Base-by-base conservation (phyloP, 2,888 invertebrate species). In the Mylabris sibirica region DNA sequence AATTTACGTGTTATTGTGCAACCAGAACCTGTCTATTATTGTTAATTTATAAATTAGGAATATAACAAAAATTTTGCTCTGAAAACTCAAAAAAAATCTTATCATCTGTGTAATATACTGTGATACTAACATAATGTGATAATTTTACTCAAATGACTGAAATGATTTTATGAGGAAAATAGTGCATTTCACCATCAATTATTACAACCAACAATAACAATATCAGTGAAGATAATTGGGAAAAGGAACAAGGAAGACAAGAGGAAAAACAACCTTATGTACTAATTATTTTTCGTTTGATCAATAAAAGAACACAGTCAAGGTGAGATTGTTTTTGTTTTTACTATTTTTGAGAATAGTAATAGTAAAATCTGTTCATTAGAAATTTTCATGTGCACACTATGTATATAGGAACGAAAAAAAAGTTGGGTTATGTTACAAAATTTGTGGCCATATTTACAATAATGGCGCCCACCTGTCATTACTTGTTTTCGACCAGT, bases 81-180 rank as follows among this genome's bases (percentile, higher is more conserved):
- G 30, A 30, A 30, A 30, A 30, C 30, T 30, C 30, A 30, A 11
- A 22, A 53, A 4, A 53, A 22, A 53, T 22, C 53, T 53, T 22
- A 53, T 53, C 53, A 69, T 63, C 69, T 68, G 69, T 71, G 66
- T 71, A 73, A 73, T 73, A 76, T 68, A 76, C 80, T 80, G 80
- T 79, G 79, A 80, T 79, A 80, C 74, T 76, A 72, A 76, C 75
- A 79, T 77, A 76, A 80, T 80, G 80, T 80, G 80, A 80, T 79
- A 74, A 53, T 64, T 70, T 62, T 30, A 30, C 30, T 64, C 35
- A 41, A 71, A 61, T 64, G 68, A 71, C 70, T 71, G 70, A 71
- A 65, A 71, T 71, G 70, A 63, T 63, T 66, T 66, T 68, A 68
- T 68, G 20, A 22, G 22, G 11, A 53, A 17, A 66, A 71, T 66